Evolutionary conservation across 2,113 vertebrate genomes (phyloP), one percentile per base, ranked within the genome.

Genomic region (Percina caprodes): DNA sequence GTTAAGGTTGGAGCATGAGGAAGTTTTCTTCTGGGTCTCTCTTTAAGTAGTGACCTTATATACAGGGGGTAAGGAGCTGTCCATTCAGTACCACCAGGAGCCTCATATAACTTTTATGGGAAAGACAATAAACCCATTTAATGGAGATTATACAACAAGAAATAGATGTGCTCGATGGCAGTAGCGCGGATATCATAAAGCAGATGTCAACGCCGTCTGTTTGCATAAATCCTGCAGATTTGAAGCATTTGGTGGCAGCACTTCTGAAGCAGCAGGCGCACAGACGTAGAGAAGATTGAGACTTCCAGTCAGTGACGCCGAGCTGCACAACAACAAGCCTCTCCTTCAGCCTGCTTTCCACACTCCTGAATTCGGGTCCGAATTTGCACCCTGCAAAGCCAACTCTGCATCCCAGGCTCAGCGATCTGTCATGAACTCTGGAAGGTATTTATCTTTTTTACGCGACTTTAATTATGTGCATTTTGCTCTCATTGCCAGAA

Each of bases 281-380:
- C 60, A 26, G 18, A 83, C 74, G 77, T 35, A 66, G 72, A 80
- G 70, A 76, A 73, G 84, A 79, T 78, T 13, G 69, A 79, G 76
- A 82, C 79, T 82, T 79, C 24, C 58, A 66, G 70, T 61, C 83
- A 30, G 84, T 89, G 86, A 90, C 80, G 91, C 80, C 75, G 80
- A 86, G 72, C 84, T 80, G 87, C 88, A 86, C 79, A 82, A 89
- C 79, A 88, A 86, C 85, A 88, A 83, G 82, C 83, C 56, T 89
- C 84, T 83, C 86, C 82, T 74, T 7, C 86, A 66, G 56, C 84
- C 19, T 54, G 45, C 81, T 77, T 67, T 58, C 60, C 54, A 51
- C 70, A 10, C 45, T 19, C 48, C 71, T 48, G 3, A 65, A 55
- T 78, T 69, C 49, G n/a, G 23, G 19, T 70, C 56, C 66, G 72